Base-by-base conservation (phyloP, 2,797 vertebrate genomes). In the Pelodytes ibericus region DNA sequence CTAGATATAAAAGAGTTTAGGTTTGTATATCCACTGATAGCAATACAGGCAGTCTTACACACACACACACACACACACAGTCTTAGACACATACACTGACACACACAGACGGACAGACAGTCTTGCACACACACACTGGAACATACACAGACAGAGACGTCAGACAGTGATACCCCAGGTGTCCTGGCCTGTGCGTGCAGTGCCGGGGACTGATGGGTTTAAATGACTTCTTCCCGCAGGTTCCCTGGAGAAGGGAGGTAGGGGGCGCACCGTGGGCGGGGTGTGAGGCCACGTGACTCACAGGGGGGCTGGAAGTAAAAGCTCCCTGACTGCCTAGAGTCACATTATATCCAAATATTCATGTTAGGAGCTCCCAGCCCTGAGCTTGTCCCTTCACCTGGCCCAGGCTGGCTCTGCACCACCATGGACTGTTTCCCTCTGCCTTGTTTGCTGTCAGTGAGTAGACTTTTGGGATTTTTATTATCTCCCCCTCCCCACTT, bases 391-490 rank as follows among this genome's bases (percentile, higher is more conserved):
- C 90, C 94, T 92, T 90, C 93, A 91, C 91, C 87, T 88, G 90
- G 91, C 93, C 93, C 90, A 90, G 85, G 89, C 90, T 89, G 90
- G 91, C 93, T 93, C 91, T 93, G 95, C 90, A 96, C 94, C 97
- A 98, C 94, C 96, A 99, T 99, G 97, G 97, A 97, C 96, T 97
- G 95, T 99, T 96, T 96, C 94, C 94, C 93, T 93, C 94, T 95
- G 95, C 95, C 96, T 94, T 95, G 95, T 94, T 96, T 95, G 92
- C 95, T 97, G 95, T 96, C 95, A 95, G 97, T 99, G 93, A 97
- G 94, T 91, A 91, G 88, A 85, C 88, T 84, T 84, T 82, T 80
- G 16, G 72, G 7, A 44, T 66, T 58, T 64, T 41, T 62, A n/a
- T 80, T 78, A 24, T 41, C 59, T 62, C 47, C 41, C 74, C 74